Evolutionary conservation across 2,113 vertebrate genomes (phyloP).

Genomic region (Cephalopterus ornatus): DNA sequence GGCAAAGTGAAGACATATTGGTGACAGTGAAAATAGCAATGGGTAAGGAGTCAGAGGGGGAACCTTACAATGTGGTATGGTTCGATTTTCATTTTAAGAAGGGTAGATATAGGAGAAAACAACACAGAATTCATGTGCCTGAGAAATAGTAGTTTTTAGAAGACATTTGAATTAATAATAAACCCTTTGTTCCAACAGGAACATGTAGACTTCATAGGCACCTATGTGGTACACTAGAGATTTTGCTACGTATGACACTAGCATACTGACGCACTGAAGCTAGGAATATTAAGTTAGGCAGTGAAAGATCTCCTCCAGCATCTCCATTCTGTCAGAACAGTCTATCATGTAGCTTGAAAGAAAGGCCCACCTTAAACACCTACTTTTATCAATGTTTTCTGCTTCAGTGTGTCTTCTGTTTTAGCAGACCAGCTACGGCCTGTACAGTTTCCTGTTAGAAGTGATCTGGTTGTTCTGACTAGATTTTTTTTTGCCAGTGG

Average conservation of each 20-base stretch:
- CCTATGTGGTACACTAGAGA: not conserved
- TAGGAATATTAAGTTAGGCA: not conserved
- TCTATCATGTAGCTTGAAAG: not conserved
- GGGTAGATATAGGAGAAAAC: not conserved
- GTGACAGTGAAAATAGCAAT: not conserved
- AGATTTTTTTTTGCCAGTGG: not conserved
- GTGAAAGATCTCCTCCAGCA: not conserved
- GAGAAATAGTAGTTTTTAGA: not conserved
- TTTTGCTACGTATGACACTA: not conserved
- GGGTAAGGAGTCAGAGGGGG: not conserved
- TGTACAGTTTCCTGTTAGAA: not conserved
- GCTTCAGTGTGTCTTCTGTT: not conserved
- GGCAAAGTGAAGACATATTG: not conserved
- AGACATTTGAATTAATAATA: not conserved
- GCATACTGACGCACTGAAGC: not conserved
- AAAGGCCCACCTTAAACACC: not conserved
- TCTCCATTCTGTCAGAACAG: not conserved
- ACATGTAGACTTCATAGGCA: not conserved
- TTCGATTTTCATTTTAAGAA: not conserved
- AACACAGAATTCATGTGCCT: not conserved
- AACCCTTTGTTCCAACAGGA: not conserved
- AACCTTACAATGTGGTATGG: not conserved
- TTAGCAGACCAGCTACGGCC: not conserved
- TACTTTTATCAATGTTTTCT: not conserved
- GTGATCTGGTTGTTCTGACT: not conserved